These are phyloP conservation scores for Nicator chloris DNA, from an alignment of 2,113 vertebrate genomes.

Conservation along the genomic window DNA sequence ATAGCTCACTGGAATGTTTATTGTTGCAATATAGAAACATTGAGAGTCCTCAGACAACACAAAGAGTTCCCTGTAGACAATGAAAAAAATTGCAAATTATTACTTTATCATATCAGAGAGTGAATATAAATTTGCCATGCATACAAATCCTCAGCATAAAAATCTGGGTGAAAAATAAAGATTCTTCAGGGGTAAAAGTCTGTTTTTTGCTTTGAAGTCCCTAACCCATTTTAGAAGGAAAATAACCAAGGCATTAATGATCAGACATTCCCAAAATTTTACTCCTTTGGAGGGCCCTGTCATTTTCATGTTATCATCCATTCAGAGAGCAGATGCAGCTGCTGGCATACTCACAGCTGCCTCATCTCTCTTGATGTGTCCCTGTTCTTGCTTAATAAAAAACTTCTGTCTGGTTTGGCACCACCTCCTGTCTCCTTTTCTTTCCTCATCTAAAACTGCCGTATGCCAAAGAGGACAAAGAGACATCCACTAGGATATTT, in stretches of 20 bases:
- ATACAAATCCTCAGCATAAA: neutral
- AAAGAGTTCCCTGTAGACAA: neutral
- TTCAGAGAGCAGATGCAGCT: slow-evolving; percentile 25
- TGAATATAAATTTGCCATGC: neutral
- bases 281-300: neutral
- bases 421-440: slow-evolving; percentile 19
- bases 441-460: neutral
- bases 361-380: neutral
- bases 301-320: slow-evolving; percentile 7
- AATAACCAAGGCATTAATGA: neutral
- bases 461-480: neutral
- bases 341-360: neutral
- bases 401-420: neutral
- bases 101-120: neutral
- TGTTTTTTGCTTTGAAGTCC: neutral
- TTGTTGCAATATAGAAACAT: neutral
- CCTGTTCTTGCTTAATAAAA: slow-evolving; percentile 23
- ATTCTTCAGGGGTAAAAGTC: neutral
- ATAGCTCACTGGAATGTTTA: neutral
- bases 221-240: neutral
- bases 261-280: neutral
- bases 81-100: neutral
- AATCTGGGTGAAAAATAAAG: neutral
- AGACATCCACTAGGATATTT: neutral
- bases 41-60: neutral